Base-by-base conservation (phyloP, 1,140 invertebrate genomes). In the Orchesella cincta region DNA sequence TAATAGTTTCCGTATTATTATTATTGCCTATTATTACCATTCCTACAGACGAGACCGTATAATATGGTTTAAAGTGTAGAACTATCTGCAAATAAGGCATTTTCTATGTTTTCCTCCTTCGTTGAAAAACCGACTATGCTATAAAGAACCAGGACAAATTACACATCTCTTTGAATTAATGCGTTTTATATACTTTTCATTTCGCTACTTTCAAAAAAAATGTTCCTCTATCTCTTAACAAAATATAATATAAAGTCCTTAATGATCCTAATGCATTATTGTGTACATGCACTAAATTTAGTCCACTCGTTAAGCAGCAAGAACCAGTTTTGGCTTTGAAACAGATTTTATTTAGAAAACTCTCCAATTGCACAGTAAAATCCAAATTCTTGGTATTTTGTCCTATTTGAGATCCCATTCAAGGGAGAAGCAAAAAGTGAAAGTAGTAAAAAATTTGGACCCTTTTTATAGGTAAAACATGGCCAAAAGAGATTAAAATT, bases 1-100 rank as follows among this genome's bases (percentile, higher is more conserved):
- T 67, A 67, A 67, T 67, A 67, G 62, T 67, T 67, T 67, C 62
- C 62, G 62, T 67, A 67, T 67, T 67, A 67, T 67, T 67, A 67
- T 67, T 67, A 67, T 67, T 67, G 62, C n/a, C 62, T 67, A 67
- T 67, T 67, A 67, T 67, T 67, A 33, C 62, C 33, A 67, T 33
- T 67, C n/a, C 18, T 5, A 46, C 5, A 46, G 39, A 8, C 18
- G 39, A 18, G 18, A 18, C 39, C 18, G 39, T 5, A 46, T 46
- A 46, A 46, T 8, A 46, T 46, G 5, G 39, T 46, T 5, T 18
- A 46, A 18, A 46, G 39, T 8, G 39, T 8, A 5, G 39, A 46
- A 46, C 39, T 8, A 8, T 8, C 39, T n/a, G n/a, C n/a, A n/a
- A n/a, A n/a, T n/a, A n/a, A n/a, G n/a, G n/a, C n/a, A n/a, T n/a